Percentiles rank a stretch among this genome's conserved stretches.
Conservation (phyloP, 2,113 vertebrate species). For the Erythrolamprus reginae region DNA sequence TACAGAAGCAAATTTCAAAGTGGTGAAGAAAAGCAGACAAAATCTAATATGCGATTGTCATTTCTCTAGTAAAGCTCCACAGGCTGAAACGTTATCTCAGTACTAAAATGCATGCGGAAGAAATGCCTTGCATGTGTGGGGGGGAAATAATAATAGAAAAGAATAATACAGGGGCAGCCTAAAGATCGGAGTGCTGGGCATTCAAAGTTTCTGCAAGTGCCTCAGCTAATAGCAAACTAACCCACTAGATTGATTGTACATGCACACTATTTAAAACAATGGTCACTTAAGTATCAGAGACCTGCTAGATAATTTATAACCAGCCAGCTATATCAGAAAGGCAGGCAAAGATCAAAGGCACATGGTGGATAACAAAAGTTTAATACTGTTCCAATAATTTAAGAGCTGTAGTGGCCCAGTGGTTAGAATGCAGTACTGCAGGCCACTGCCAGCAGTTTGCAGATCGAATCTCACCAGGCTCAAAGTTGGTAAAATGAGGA, state of each 20-base stretch:
- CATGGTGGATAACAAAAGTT: conserved; percentile 52
- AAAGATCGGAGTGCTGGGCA: conserved; percentile 41
- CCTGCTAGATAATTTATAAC: conserved; percentile 69
- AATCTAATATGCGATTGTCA: background rate
- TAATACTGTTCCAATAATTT: conserved; percentile 25
- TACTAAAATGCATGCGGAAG: background rate
- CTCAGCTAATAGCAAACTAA: conserved; percentile 61
- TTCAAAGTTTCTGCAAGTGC: conserved; percentile 53
- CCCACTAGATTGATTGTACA: conserved; percentile 63
- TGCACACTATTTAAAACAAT: conserved; percentile 54
- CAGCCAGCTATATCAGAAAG: conserved; percentile 54
- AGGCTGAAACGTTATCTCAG: background rate
- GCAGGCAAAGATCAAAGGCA: conserved; percentile 66
- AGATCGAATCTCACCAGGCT: no score
- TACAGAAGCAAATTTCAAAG: background rate
- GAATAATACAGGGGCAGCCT: background rate
- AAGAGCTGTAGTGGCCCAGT: no score
- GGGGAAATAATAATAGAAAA: background rate
- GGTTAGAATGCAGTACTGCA: no score
- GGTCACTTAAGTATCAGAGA: conserved; percentile 56
- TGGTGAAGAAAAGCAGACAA: accelerated
- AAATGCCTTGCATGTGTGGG: conserved; percentile 1
- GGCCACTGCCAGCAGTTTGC: no score
- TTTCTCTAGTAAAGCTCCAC: background rate
- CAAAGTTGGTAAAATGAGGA: no score